Base-by-base conservation (phyloP, 2,888 invertebrate species). In the Gymnocheta viridis region DNA sequence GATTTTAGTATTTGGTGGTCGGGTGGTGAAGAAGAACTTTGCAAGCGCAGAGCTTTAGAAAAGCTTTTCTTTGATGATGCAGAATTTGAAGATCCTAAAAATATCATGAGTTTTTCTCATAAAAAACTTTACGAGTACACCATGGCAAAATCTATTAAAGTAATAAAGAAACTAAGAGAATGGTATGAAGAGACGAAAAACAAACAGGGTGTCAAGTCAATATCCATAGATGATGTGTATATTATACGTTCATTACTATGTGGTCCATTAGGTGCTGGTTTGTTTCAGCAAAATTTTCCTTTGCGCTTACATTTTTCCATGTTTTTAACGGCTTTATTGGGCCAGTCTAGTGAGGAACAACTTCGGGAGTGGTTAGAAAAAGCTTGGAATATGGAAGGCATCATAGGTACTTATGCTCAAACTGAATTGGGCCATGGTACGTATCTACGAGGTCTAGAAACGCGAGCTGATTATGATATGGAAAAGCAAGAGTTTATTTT, bases 401-500 rank as follows among this genome's bases (percentile, higher is more conserved):
- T 98, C 74, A 94, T 98, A 85, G 98, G 98, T 70, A 98, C 98
- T 27, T 99, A 98, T 91, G 98, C 98, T 38, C 98, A 98, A 95
- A 98, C 98, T 0, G 98, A 98, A 92, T 92, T 99, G 51, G 98
- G 98, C 0, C 98, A 98, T 92, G 98, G 98, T 2, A 98, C 98
- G 0, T 97, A 96, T 90, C 95, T 99, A 78, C 94, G 97, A 86
- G 91, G 97, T 0, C 91, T 99, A 85, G 98, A 99, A 93, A 98
- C 98, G 0, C 96, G 96, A 0, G 97, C 98, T 1, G 97, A 96
- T 0, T 99, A 97, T 90, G 98, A 98, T 90, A 93, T 94, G 0
- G 89, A 91, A 2, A 95, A 95, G 0, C 93, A 97, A 90, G 96
- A 98, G 92, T 99, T 99, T 89, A 92, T 98, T 22, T 91, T 99